Conservation (phyloP, 2,888 invertebrate species). For the Xanthorhoe spadicearia region DNA sequence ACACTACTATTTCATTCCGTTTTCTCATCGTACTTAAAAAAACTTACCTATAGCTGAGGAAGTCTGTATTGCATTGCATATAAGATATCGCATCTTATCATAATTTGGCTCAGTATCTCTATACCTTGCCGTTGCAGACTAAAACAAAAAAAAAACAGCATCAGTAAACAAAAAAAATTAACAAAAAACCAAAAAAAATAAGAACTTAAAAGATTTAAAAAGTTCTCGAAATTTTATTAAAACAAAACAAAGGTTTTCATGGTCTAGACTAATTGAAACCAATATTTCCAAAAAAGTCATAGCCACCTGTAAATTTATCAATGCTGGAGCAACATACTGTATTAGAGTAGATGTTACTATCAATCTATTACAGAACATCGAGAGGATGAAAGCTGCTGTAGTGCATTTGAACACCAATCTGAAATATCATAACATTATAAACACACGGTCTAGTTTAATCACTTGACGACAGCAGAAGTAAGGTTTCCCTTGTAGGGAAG, state of each 20-base stretch:
- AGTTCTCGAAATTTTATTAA: not conserved
- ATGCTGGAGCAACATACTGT: conserved; percentile 52
- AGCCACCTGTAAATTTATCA: conserved; percentile 53
- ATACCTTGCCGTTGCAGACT: conserved; percentile 47
- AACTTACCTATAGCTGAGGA: conserved; percentile 61
- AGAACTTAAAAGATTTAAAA: too few species aligned
- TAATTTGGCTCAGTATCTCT: conserved; percentile 48
- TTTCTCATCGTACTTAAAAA: not conserved
- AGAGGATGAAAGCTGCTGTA: conserved; percentile 62
- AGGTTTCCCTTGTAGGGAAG: too few species aligned
- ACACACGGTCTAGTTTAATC: too few species aligned
- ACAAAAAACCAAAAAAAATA: not conserved
- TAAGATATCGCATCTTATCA: conserved; percentile 53
- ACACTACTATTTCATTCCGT: too few species aligned
- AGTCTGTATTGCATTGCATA: conserved; percentile 63
- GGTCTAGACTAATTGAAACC: too few species aligned
- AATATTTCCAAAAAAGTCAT: too few species aligned
- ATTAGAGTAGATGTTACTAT: conserved; percentile 56
- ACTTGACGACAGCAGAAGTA: too few species aligned
- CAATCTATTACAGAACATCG: conserved; percentile 62
- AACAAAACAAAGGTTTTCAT: not conserved
- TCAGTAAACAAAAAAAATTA: not conserved
- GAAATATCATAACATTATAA: conserved; percentile 41
- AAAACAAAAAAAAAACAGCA: conserved; percentile 28
- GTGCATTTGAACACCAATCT: conserved; percentile 65